Conservation (phyloP, 1,140 invertebrate genomes). For the Hylaeus anthracinus region DNA sequence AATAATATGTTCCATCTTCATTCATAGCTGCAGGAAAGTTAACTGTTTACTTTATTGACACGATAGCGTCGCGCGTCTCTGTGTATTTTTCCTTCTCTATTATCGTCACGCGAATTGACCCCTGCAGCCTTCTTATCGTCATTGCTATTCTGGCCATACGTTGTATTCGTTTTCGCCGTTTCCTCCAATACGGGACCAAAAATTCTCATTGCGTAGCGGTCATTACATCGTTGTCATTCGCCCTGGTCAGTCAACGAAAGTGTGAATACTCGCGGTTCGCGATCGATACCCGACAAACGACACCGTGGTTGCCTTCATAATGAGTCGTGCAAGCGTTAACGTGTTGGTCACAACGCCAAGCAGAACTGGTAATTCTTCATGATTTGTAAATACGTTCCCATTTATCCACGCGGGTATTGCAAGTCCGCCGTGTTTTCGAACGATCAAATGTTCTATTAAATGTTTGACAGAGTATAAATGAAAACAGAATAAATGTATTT, state of each 20-base stretch:
- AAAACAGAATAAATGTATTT: no score
- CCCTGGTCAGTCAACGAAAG: background rate
- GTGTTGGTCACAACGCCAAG: constrained; percentile 13
- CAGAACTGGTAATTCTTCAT: constrained; percentile 44
- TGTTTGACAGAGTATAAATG: no score
- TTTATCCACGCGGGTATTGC: background rate
- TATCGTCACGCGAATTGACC: constrained; percentile 56
- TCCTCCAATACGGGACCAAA: constrained; percentile 14
- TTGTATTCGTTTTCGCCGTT: constrained; percentile 30
- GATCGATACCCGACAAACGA: background rate
- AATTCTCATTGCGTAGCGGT: constrained; percentile 15
- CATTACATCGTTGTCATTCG: constrained; percentile 33
- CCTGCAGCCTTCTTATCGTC: constrained; percentile 54
- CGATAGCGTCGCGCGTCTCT: constrained; percentile 1
- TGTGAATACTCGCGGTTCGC: background rate
- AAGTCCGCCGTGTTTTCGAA: no score
- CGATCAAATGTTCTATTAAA: no score
- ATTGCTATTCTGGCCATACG: constrained; percentile 40
- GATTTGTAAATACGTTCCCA: background rate
- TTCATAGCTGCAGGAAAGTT: background rate
- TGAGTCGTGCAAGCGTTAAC: constrained; percentile 33
- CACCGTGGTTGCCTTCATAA: constrained; percentile 2
- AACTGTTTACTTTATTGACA: background rate
- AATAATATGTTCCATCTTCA: background rate
- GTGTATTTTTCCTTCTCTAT: constrained; percentile 26